Conservation (phyloP, 2,888 invertebrate genomes). For the Malacosoma neustria region DNA sequence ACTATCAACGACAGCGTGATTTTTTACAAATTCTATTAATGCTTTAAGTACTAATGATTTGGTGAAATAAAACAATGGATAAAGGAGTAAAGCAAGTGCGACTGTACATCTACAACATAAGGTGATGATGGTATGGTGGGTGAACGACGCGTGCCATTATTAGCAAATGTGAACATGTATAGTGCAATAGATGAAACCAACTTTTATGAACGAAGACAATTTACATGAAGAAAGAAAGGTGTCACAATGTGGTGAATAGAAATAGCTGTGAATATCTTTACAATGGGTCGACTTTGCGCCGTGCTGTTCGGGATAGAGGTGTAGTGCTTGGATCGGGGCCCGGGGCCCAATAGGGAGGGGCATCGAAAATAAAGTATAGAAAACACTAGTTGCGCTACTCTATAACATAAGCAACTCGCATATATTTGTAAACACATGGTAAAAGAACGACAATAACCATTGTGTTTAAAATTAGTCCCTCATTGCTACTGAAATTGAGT, state of each 20-base stretch:
- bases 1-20: slow-evolving; percentile 16
- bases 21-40: slow-evolving; percentile 24
- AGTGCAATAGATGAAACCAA: neutral
- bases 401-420: neutral
- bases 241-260: slow-evolving; percentile 23
- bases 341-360: neutral
- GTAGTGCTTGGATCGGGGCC: slow-evolving; percentile 14
- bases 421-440: neutral
- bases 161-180: neutral
- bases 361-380: neutral
- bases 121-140: neutral
- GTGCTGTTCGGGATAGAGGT: slow-evolving; percentile 39
- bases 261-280: slow-evolving; percentile 16
- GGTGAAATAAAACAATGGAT: slow-evolving; percentile 21
- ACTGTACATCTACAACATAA: neutral
- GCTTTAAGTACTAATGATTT: slow-evolving; percentile 19
- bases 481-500: neutral
- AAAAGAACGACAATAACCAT: neutral
- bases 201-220: slow-evolving; percentile 16
- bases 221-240: slow-evolving; percentile 23
- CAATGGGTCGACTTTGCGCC: slow-evolving; percentile 70
- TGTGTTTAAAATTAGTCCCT: neutral
- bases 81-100: neutral
- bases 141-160: neutral
- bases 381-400: neutral